Conservation (phyloP, 2,888 invertebrate species). For the Quadriops clusia region DNA sequence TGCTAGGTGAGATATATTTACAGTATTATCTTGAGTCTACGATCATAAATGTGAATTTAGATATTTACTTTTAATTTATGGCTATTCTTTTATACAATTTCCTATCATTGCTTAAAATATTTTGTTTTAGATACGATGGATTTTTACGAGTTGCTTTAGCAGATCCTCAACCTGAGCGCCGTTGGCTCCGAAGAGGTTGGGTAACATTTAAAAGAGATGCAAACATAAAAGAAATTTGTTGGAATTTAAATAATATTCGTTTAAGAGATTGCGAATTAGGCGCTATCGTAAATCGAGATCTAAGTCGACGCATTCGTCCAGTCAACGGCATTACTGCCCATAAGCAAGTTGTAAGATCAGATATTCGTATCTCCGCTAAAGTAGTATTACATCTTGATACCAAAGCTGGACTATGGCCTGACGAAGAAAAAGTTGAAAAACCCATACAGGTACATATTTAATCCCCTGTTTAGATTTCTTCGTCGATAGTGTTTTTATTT, state of each 20-base stretch:
- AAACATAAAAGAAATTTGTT: constrained; percentile 98
- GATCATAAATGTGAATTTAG: background rate
- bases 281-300: constrained; percentile 92
- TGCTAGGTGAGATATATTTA: constrained; percentile 13
- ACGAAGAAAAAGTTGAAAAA: constrained; percentile 35
- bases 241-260: constrained; percentile 94
- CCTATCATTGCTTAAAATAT: constrained; percentile 39
- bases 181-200: constrained; percentile 97
- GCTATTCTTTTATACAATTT: background rate
- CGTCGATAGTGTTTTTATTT: constrained; percentile 1
- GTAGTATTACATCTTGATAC: constrained; percentile 85
- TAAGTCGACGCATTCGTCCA: constrained; percentile 85
- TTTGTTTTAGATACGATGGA: constrained; percentile 81
- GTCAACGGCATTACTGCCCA: constrained; percentile 85
- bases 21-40: background rate
- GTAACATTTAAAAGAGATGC: constrained; percentile 94
- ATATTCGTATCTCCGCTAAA: constrained; percentile 84
- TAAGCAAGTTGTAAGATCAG: constrained; percentile 77
- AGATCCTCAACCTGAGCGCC: constrained; percentile 90
- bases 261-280: constrained; percentile 83
- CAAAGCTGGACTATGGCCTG: constrained; percentile 66
- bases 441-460: constrained; percentile 24
- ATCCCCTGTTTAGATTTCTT: constrained; percentile 6
- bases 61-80: background rate
- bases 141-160: constrained; percentile 92